Base-by-base conservation (phyloP, 2,888 invertebrate genomes). In the Dorcus parallelipipedus region DNA sequence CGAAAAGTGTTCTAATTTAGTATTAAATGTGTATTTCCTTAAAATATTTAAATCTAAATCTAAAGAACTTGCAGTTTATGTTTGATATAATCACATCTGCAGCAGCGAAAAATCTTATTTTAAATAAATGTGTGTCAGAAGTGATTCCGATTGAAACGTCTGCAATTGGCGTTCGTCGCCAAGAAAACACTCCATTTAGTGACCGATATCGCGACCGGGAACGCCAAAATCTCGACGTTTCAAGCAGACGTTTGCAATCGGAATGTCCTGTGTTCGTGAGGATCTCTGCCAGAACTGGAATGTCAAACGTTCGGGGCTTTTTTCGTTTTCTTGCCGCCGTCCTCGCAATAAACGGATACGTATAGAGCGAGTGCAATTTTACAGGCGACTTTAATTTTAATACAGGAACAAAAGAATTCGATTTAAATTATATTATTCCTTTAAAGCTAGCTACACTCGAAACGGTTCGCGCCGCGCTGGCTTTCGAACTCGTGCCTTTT, bases 41-140 rank as follows among this genome's bases (percentile, higher is more conserved):
- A 14, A 14, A 14, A 14, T 14, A 14, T 14, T 14, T 14, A 14
- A 14, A 14, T 14, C 14, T 14, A 14, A 14, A 14, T 14, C 20
- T n/a, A n/a, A n/a, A n/a, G n/a, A n/a, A n/a, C n/a, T 20, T 20
- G 20, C 20, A 20, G 3, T 3, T 20, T 33, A 7, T 33, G 6
- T 33, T 10, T 3, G 20, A 64, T 72, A 64, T 72, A 72, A 72
- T 72, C 72, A 71, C 67, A 63, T 59, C 64, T 62, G 65, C 65
- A 64, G 51, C 66, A 65, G 56, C 47, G 3, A 20, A 49, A 51
- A 67, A 62, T 67, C 71, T 71, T 69, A 71, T 69, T 61, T 67
- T 33, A 65, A 70, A 71, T 71, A 70, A 69, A 71, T 70, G 68
- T 69, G 65, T 62, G 62, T 64, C 64, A 58, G 64, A 58, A 59